Evolutionary conservation across 2,113 vertebrate species (phyloP), one percentile per base, ranked within the genome.

Genomic region (Calidris pugnax): DNA sequence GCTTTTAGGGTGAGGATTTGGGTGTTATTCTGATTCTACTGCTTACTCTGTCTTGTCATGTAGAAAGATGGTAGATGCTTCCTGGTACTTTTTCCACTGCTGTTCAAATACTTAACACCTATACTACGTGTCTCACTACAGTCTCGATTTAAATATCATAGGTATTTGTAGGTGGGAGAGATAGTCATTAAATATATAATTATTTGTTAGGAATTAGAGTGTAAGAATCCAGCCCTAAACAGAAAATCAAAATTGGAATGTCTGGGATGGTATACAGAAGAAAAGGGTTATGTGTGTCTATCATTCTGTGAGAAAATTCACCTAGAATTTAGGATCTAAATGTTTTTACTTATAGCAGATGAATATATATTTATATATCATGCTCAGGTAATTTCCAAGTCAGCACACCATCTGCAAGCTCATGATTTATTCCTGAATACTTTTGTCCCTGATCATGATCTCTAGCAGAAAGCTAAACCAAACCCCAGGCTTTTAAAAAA

Each of bases 371-470:
- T 63, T 47, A 47, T 67, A 14, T 57, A n/a, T n/a, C 21, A 28
- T 41, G 23, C 43, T 84, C 14, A 60, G 14, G 59, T 39, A 51
- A 55, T 8, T 60, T 69, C n/a, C 35, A 56, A 77, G 28, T 15
- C 53, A 47, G 37, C 18, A 5, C 3, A 35, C 10, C 16, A 27
- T 48, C 55, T 56, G 30, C 24, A 81, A 84, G 1, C 4, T 72
- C 23, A 17, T 22, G 0, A 41, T 64, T 92, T 68, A 41, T 15
- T 60, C 22, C 35, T 47, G 26, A 57, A 32, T 76, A 11, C 35
- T 15, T 22, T 14, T 10, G 2, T 76, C n/a, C 17, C 35, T 7
- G 1, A 35, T 62, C 62, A 76, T 0, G 0, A 10, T 5, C 39
- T 60, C 27, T 33, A 69, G 48, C 0, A 12, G 27, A 71, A 89